Evolutionary conservation across 2,113 vertebrate species (phyloP), one percentile per base, ranked within the genome.

Genomic region (Cryptomyrus ogoouensis): DNA sequence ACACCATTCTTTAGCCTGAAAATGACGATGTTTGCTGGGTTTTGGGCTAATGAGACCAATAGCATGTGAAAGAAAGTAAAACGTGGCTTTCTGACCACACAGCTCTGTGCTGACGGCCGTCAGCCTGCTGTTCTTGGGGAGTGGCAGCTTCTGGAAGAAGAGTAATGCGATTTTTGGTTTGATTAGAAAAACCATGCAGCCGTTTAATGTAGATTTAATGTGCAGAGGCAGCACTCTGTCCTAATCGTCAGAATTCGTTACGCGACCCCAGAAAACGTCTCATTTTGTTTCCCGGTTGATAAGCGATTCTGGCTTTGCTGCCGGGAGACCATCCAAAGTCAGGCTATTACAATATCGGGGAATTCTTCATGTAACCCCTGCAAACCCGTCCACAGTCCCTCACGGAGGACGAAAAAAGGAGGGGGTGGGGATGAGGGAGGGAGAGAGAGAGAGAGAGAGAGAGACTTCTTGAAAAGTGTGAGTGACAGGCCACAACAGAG

Each of bases 401-500:
- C 46, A 58, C 21, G 46, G 39, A 44, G 50, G 86, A 56, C 5
- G 24, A 52, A 62, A 47, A 87, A 87, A 88, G 5, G 44, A 88
- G 77, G 39, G 39, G 87, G 44, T 24, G 19, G 53, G 53, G 53
- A 5, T 7, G 52, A 21, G 42, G 83, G 86, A 31, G 15, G 24
- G 15, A 91, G 35, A 90, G 89, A 91, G 90, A 88, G 90, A 88
- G 58, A 92, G 90, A 91, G 39, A 80, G 35, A 74, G 80, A 91
- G 77, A 85, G 2, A 91, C 53, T 42, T 62, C 91, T 91, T 91
- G 83, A 90, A 77, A 91, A 91, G 92, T 77, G n/a, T 93, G 93
- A 95, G 90, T 42, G 91, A 93, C 93, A 94, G 93, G 88, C 93
- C 83, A 93, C 91, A 95, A 97, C 97, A 96, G 94, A 95, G 95